Evolutionary conservation across 2,888 invertebrate genomes (phyloP).

Genomic region (Piscicola geometra): DNA sequence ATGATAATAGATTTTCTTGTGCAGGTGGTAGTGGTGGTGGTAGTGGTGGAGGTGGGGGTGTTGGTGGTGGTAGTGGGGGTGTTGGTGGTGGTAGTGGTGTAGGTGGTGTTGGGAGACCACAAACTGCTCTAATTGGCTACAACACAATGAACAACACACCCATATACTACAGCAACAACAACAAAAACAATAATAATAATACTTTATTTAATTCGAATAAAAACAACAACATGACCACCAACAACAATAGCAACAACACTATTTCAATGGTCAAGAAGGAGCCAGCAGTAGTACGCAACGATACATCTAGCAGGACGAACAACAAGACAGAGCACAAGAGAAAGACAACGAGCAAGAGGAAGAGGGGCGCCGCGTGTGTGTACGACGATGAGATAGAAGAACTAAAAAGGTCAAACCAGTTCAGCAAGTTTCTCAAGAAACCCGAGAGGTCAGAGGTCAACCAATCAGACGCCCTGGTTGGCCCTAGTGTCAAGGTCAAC

Average conservation of each 20-base stretch:
- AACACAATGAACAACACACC: slow-evolving; percentile 6
- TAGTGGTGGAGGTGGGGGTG: too few relatives aligned
- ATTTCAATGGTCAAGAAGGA: background rate
- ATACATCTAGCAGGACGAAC: background rate
- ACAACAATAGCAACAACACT: background rate
- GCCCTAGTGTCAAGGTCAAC: background rate
- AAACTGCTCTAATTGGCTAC: background rate
- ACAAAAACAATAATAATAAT: too few relatives aligned
- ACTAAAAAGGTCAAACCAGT: slow-evolving; percentile 8
- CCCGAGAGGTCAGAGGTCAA: background rate
- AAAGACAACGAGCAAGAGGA: background rate
- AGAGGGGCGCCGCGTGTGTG: background rate
- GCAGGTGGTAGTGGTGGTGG: too few relatives aligned
- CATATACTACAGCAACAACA: background rate
- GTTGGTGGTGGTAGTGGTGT: background rate
- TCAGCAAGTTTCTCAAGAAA: slow-evolving; percentile 5
- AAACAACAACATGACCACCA: background rate
- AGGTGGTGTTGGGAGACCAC: background rate
- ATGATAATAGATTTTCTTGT: too few relatives aligned
- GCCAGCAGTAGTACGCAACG: background rate
- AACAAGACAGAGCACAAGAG: background rate
- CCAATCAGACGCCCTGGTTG: background rate
- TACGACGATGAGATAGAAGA: background rate
- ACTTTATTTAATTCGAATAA: too few relatives aligned
- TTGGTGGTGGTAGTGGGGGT: too few relatives aligned